These are phyloP conservation scores for Mechanitis messenoides DNA, from an alignment of 2,888 invertebrate species.

Conservation along the genomic window DNA sequence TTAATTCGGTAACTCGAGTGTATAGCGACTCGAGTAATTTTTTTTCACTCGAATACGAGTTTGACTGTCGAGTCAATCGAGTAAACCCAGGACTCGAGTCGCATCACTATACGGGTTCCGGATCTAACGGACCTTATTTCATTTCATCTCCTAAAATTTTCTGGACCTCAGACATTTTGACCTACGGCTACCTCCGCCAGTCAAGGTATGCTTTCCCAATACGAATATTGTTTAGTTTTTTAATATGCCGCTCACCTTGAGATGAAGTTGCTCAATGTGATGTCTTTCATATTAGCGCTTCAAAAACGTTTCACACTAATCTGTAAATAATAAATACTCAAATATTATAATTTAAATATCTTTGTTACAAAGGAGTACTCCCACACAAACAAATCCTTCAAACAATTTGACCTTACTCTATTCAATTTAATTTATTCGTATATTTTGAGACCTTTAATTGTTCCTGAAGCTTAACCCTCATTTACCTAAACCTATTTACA, in stretches of 20 bases:
- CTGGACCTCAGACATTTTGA: slow-evolving; percentile 43
- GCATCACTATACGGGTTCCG: slow-evolving; percentile 38
- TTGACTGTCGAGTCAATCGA: background rate
- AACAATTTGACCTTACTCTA: slow-evolving; percentile 15
- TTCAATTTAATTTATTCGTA: slow-evolving; percentile 20
- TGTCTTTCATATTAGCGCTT: slow-evolving; percentile 46
- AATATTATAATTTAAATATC: background rate
- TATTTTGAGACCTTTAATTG: slow-evolving; percentile 23
- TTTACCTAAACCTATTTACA: slow-evolving; percentile 22
- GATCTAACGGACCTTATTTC: slow-evolving; percentile 64
- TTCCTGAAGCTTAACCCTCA: slow-evolving; percentile 20
- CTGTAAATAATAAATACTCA: slow-evolving; percentile 46
- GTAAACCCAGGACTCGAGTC: too few relatives aligned
- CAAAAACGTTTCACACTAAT: slow-evolving; percentile 38
- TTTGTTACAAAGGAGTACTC: too few relatives aligned
- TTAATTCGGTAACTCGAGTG: too few relatives aligned
- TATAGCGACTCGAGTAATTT: too few relatives aligned
- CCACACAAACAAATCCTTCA: slow-evolving; percentile 8
- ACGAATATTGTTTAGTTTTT: slow-evolving; percentile 60
- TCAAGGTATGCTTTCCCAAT: slow-evolving; percentile 60
- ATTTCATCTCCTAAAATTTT: slow-evolving; percentile 17
- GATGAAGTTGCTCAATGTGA: slow-evolving; percentile 58
- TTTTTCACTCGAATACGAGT: too few relatives aligned
- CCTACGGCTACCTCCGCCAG: slow-evolving; percentile 31
- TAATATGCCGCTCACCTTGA: slow-evolving; percentile 66